Evolutionary conservation across 2,888 invertebrate species (phyloP).

Genomic region (Drosophila merina): DNA sequence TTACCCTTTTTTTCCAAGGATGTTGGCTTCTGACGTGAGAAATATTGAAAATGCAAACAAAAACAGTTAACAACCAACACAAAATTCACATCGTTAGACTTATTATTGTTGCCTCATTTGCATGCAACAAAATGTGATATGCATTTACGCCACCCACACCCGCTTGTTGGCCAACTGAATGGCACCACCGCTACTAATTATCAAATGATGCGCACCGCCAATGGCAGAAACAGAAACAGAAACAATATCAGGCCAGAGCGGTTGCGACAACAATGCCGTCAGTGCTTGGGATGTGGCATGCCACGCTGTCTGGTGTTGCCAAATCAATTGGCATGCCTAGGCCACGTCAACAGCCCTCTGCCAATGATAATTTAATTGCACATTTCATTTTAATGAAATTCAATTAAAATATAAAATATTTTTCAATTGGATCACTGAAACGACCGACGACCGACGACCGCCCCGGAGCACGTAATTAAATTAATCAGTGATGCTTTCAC

Average conservation of each 20-base stretch:
- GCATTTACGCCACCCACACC: constrained; percentile 13
- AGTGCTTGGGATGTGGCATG: constrained; percentile 30
- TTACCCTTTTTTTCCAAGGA: neutral
- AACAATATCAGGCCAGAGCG: constrained; percentile 9
- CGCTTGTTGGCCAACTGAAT: constrained; percentile 26
- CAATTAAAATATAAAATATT: constrained; percentile 57
- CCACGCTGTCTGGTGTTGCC: constrained; percentile 22
- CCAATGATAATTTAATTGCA: constrained; percentile 64
- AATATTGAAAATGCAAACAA: constrained; percentile 20
- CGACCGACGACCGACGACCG: constrained; percentile 31
- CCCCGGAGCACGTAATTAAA: constrained; percentile 42
- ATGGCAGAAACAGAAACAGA: constrained; percentile 12
- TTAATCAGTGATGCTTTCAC: constrained; percentile 45
- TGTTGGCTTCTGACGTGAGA: neutral
- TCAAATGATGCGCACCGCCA: constrained; percentile 43
- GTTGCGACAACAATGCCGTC: constrained; percentile 30
- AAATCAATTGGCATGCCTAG: constrained; percentile 44
- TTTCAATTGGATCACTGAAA: constrained; percentile 46
- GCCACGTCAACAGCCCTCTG: constrained; percentile 18
- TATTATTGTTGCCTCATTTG: constrained; percentile 30
- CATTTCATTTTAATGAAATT: constrained; percentile 57
- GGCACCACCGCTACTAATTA: constrained; percentile 52
- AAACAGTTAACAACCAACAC: constrained; percentile 17
- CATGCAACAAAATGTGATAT: constrained; percentile 19
- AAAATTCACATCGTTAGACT: constrained; percentile 26